phyloP scores from a whole-genome alignment of 2,797 vertebrate genomes.

The Lindbergichthys nudifrons region DNA sequence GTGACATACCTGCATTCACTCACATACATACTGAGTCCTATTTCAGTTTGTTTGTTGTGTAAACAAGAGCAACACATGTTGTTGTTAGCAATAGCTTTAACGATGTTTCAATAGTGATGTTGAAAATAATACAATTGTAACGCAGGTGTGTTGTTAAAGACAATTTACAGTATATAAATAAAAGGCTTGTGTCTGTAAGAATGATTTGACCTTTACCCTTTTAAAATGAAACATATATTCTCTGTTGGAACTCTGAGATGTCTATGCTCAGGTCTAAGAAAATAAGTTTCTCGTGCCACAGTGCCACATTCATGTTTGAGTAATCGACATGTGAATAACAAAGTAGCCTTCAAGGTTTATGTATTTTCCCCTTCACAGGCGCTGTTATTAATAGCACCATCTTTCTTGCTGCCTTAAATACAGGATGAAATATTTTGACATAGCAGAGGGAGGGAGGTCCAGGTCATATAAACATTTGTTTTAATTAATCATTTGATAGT shows the following conservation, averaged over 20 bases:
- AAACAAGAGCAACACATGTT: neutral
- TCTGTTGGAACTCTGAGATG: constrained; percentile 17
- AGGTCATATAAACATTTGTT: constrained; percentile 79
- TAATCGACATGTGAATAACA: constrained; percentile 83
- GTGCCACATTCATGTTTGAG: constrained; percentile 69
- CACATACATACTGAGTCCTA: no score
- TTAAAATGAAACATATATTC: constrained; percentile 26
- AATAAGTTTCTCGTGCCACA: constrained; percentile 44
- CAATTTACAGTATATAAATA: no score
- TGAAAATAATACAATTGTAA: neutral
- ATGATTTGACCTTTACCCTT: constrained; percentile 33
- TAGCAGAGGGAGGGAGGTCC: constrained; percentile 66
- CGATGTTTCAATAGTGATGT: constrained; percentile 1
- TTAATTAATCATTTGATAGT: constrained; percentile 80
- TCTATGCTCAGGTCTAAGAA: constrained; percentile 28
- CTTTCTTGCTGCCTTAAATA: constrained; percentile 79
- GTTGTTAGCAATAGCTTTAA: neutral
- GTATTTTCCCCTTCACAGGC: constrained; percentile 74
- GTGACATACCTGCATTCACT: no score
- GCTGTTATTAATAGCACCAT: constrained; percentile 81
- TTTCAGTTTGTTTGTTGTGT: no score
- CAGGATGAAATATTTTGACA: constrained; percentile 80
- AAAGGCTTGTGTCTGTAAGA: neutral
- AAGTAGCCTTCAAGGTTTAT: constrained; percentile 81
- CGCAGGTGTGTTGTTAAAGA: no score